A percentile compares a stretch with the other conserved stretches of the same genome.
These are phyloP conservation scores for Eugnorisma glareosa DNA, from an alignment of 2,888 invertebrate genomes.

Conservation along the genomic window DNA sequence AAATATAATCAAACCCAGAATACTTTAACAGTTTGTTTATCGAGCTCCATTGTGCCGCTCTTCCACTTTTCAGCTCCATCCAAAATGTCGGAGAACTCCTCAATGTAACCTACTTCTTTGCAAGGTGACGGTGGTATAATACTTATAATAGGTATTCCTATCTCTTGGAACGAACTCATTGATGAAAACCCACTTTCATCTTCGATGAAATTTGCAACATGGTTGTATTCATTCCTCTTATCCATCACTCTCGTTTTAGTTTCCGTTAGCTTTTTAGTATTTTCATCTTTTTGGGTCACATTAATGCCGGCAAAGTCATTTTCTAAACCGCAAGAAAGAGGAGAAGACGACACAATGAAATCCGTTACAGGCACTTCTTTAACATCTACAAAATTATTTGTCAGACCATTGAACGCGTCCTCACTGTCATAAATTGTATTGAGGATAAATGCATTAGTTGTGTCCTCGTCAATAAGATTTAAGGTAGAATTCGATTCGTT, in stretches of 20 bases:
- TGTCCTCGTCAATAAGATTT: constrained; percentile 75
- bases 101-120: constrained; percentile 83
- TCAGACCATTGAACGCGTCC: constrained; percentile 71
- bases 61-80: constrained; percentile 83
- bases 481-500: constrained; percentile 72
- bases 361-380: constrained; percentile 73
- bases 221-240: constrained; percentile 80
- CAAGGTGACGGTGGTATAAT: constrained; percentile 88
- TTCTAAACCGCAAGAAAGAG: constrained; percentile 75
- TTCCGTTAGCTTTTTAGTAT: constrained; percentile 60
- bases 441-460: constrained; percentile 71
- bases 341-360: constrained; percentile 74
- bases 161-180: constrained; percentile 95
- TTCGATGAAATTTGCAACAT: constrained; percentile 88
- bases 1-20: constrained; percentile 84
- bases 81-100: constrained; percentile 77
- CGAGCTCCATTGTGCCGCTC: constrained; percentile 78
- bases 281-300: constrained; percentile 72
- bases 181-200: constrained; percentile 97
- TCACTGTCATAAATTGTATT: constrained; percentile 73
- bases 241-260: constrained; percentile 65
- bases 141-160: constrained; percentile 92
- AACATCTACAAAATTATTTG: constrained; percentile 71
- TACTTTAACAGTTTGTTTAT: constrained; percentile 86
- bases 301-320: constrained; percentile 75